Evolutionary conservation across 2,888 invertebrate species (phyloP).

Genomic region (Apantesis nais): DNA sequence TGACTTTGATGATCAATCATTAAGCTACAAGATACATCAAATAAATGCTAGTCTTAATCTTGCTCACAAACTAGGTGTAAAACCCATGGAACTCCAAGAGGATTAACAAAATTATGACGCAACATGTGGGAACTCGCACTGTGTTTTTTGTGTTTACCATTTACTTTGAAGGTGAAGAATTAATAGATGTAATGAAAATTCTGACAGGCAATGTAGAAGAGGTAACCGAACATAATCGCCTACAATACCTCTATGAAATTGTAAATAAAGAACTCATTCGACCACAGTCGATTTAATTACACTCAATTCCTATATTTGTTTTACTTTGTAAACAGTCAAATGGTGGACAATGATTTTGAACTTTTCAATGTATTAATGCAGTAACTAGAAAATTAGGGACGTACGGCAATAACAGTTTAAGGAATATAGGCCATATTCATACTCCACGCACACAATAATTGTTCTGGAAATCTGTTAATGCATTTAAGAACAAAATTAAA

Average conservation of each 20-base stretch:
- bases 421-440: no score
- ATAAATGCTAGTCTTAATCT: constrained; percentile 10
- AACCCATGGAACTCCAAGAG: constrained; percentile 5
- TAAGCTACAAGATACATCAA: constrained; percentile 6
- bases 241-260: neutral
- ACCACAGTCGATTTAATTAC: no score
- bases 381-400: no score
- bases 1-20: neutral
- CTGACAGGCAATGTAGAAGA: neutral
- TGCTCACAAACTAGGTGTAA: constrained; percentile 11
- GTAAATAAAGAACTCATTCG: no score
- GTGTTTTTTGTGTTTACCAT: neutral
- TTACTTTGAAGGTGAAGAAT: neutral
- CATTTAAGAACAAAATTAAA: no score
- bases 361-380: no score
- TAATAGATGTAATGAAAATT: neutral
- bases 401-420: no score
- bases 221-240: neutral
- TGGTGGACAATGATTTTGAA: no score
- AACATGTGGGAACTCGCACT: neutral
- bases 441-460: no score
- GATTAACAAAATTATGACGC: neutral
- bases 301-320: no score
- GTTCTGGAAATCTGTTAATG: no score
- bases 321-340: no score